Conservation (phyloP, 2,113 vertebrate species). For the Scolopax mira region DNA sequence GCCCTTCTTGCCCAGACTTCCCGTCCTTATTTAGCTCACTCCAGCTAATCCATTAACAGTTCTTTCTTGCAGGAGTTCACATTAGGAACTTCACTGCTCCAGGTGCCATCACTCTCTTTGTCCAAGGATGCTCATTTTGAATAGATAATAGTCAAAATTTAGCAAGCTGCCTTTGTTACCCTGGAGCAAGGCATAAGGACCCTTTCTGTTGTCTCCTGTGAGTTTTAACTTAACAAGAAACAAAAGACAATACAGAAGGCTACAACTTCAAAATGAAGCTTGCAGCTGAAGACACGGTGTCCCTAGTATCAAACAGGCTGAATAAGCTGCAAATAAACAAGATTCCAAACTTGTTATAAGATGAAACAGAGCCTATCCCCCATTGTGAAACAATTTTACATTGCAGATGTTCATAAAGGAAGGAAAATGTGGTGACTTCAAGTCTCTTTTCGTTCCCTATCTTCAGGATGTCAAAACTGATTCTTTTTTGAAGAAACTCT, state of each 20-base stretch:
- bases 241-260: background rate
- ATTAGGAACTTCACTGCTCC: background rate
- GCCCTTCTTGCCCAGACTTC: background rate
- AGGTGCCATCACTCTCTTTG: background rate
- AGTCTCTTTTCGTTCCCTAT: constrained; percentile 3
- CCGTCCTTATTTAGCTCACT: background rate
- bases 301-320: background rate
- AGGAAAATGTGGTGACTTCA: constrained; percentile 36
- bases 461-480: constrained; percentile 31
- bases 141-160: background rate
- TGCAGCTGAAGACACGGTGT: background rate
- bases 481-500: constrained; percentile 37
- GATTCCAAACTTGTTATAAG: constrained; percentile 3
- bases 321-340: constrained; percentile 4
- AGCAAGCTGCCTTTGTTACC: background rate
- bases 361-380: constrained; percentile 20
- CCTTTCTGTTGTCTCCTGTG: background rate
- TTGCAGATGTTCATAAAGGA: constrained; percentile 46
- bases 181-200: background rate
- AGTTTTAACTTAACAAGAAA: constrained; percentile 6
- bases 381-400: constrained; percentile 39
- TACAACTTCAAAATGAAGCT: background rate
- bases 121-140: background rate
- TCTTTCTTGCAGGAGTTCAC: background rate
- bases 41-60: background rate